A percentile compares a stretch with the other conserved stretches of the same genome.
These are phyloP conservation scores for Triplophysa siluroides DNA, from an alignment of 2,113 vertebrate species.

Conservation along the genomic window DNA sequence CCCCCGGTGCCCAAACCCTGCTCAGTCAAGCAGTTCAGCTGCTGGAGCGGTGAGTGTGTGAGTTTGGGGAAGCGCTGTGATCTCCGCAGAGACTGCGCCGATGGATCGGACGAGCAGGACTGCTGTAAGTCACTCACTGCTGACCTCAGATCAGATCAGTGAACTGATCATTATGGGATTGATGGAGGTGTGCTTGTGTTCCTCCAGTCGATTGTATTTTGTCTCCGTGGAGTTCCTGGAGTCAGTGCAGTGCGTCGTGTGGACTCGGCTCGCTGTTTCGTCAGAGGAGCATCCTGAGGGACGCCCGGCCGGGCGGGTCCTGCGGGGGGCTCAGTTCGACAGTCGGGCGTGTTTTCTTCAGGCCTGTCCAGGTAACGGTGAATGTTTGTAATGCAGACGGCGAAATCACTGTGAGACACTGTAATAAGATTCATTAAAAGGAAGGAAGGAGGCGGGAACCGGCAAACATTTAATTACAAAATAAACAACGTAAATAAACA, in stretches of 20 bases:
- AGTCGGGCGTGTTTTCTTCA: constrained; percentile 81
- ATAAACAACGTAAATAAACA: too few species aligned
- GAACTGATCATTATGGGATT: not conserved
- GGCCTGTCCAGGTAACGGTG: constrained; percentile 81
- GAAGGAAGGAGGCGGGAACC: too few species aligned
- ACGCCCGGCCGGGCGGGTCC: constrained; percentile 69
- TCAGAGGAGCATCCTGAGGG: constrained; percentile 74
- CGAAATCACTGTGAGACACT: too few species aligned
- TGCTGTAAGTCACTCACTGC: constrained; percentile 73
- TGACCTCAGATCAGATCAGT: not conserved
- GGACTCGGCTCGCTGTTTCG: constrained; percentile 83
- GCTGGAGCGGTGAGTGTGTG: constrained; percentile 82
- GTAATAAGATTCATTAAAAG: too few species aligned
- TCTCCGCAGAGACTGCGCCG: constrained; percentile 77
- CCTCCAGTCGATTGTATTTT: constrained; percentile 80
- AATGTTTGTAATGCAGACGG: too few species aligned
- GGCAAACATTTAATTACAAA: too few species aligned
- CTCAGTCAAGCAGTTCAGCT: constrained; percentile 80
- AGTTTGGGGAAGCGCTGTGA: constrained; percentile 76
- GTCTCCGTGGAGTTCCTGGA: constrained; percentile 83
- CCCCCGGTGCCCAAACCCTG: constrained; percentile 67
- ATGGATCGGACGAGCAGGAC: constrained; percentile 80
- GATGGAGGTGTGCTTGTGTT: not conserved
- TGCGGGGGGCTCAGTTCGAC: constrained; percentile 74
- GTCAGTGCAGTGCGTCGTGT: constrained; percentile 83